Base-by-base conservation (phyloP, 2,888 invertebrate species). In the Agriopis leucophaearia region DNA sequence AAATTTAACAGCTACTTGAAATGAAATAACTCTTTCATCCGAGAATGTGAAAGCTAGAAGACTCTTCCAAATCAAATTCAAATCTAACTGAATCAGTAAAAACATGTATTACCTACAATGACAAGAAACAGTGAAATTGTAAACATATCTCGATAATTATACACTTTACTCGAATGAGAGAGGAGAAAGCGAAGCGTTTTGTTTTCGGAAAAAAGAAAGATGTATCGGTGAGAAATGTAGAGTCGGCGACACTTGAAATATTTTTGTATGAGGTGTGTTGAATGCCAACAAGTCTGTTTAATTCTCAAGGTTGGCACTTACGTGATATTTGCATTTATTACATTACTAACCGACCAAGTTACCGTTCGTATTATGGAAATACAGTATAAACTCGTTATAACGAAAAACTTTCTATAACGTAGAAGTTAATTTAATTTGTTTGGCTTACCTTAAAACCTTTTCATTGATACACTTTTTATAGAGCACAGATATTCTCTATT, bases 121-220 rank as follows among this genome's bases (percentile, higher is more conserved):
- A 42, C 51, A 40, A 65, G 70, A 69, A 71, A 57, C 45, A 67
- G 75, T 56, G 74, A 75, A 75, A 75, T 75, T 65, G 72, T 67
- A 69, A 66, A 72, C 74, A 74, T 50, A 68, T 66, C 65, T 44
- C 55, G 71, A 59, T 74, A 70, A 75, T 74, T 71, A 71, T 62
- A 47, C 55, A 68, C 67, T 27, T 66, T 57, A 66, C 54, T 56
- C 40, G 50, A 48, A 44, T 50, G 27, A 40, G 59, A 51, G 65
- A 42, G 55, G 66, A 50, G 70, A 74, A 74, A 73, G 72, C 50
- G 44, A 60, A 48, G 12, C 45, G 15, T 57, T 60, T 61, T 69
- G 70, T 73, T 70, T 71, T 61, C 40, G 58, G 48, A 35, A 38
- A 68, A 57, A 65, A 66, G 52, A 47, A 52, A 69, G 38, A 66